Evolutionary conservation across 2,797 vertebrate genomes (phyloP).

Genomic region (Echiichthys vipera): DNA sequence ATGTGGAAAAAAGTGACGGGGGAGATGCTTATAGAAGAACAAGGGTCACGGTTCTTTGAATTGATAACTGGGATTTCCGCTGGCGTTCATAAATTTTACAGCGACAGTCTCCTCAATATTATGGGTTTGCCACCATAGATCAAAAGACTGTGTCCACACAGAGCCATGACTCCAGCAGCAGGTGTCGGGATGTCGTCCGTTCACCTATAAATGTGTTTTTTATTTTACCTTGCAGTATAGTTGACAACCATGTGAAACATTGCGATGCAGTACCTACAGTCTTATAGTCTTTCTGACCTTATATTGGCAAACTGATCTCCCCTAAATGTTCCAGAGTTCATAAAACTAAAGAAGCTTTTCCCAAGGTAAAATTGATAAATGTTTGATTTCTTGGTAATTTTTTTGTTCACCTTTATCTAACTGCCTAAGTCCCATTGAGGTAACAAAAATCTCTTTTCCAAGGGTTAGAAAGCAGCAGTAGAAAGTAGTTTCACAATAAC

Average conservation of each 20-base stretch:
- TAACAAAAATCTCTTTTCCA: too few species aligned
- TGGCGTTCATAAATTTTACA: constrained; percentile 10
- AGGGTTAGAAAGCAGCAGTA: too few species aligned
- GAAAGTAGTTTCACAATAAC: too few species aligned
- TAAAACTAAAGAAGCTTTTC: constrained; percentile 17
- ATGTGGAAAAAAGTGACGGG: constrained; percentile 8
- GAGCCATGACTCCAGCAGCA: not conserved
- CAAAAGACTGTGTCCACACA: not conserved
- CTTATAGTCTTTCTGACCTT: not conserved
- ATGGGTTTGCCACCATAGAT: not conserved
- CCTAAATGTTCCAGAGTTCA: not conserved
- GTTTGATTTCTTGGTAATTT: constrained; percentile 3
- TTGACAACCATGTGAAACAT: not conserved
- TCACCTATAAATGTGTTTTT: constrained; percentile 7
- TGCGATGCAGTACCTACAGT: not conserved
- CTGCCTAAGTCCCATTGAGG: too few species aligned
- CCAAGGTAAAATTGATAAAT: not conserved
- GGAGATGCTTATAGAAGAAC: constrained; percentile 14
- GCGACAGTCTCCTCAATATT: not conserved
- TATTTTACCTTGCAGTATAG: not conserved
- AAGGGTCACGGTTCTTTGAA: constrained; percentile 20
- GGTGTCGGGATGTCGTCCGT: not conserved
- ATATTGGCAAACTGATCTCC: constrained; percentile 25
- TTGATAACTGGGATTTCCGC: constrained; percentile 11
- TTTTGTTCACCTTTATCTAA: too few species aligned